phyloP scores from a whole-genome alignment of 2,797 vertebrate genomes.

The Ispidina picta region DNA sequence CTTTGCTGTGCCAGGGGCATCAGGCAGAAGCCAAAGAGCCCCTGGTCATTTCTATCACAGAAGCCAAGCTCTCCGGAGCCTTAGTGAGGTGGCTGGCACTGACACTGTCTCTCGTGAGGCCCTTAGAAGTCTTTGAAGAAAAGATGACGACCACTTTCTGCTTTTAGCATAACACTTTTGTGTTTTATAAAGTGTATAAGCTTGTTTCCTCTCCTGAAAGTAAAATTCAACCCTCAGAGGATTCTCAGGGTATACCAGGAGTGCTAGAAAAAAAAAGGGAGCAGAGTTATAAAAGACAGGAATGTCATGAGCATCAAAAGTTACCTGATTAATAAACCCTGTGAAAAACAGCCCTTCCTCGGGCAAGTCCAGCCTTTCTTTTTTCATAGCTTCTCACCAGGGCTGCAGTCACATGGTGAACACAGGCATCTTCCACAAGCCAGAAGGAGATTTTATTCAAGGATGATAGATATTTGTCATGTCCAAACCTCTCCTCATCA shows the following conservation, averaged over 20 bases:
- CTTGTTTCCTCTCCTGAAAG: conserved; percentile 32
- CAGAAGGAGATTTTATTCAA: not conserved
- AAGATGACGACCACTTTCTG: rapidly evolving
- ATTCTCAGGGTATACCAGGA: not conserved
- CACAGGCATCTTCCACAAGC: not conserved
- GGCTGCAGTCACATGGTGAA: not conserved
- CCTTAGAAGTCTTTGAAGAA: not conserved
- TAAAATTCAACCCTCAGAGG: not conserved
- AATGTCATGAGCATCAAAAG: not conserved
- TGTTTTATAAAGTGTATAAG: conserved; percentile 12
- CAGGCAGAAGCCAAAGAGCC: not conserved
- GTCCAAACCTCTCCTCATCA: not conserved
- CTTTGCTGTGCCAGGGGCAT: not conserved
- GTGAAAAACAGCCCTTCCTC: not conserved
- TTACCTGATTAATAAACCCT: not conserved
- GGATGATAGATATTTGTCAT: not conserved
- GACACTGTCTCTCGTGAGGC: not conserved
- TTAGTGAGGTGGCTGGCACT: not conserved
- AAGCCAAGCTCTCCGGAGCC: not conserved
- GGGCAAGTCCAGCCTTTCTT: not conserved
- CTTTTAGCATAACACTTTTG: not conserved
- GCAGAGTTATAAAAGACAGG: not conserved
- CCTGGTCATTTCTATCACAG: not conserved
- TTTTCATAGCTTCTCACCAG: not conserved
- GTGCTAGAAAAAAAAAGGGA: not conserved